phyloP scores from a whole-genome alignment of 2,113 vertebrate genomes.

The Alouatta palliata region DNA sequence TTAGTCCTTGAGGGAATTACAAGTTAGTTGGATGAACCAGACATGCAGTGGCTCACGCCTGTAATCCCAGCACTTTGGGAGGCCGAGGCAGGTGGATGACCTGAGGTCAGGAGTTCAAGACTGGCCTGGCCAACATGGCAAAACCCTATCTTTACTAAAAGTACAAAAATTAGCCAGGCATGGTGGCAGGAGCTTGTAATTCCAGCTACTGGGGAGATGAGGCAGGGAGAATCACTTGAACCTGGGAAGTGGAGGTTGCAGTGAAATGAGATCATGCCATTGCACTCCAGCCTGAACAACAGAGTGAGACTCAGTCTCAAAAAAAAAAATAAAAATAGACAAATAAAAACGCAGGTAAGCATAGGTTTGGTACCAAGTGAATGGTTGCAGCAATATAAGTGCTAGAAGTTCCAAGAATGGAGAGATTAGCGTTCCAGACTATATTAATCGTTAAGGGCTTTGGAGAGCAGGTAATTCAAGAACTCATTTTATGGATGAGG shows the following conservation, averaged over 20 bases:
- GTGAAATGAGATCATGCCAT: rapidly evolving
- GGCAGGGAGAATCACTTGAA: too few relatives aligned
- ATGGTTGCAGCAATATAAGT: neutral
- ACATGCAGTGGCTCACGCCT: neutral
- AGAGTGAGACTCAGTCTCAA: too few relatives aligned
- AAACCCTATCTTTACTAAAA: too few relatives aligned
- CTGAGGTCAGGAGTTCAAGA: too few relatives aligned
- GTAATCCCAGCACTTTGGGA: too few relatives aligned
- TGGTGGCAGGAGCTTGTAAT: too few relatives aligned
- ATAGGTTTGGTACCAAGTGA: neutral
- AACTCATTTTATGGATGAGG: neutral
- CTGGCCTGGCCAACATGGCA: too few relatives aligned
- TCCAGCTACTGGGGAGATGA: too few relatives aligned
- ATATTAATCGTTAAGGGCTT: neutral
- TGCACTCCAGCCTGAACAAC: too few relatives aligned
- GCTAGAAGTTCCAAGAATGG: neutral
- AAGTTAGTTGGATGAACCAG: neutral
- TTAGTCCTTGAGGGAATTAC: neutral
- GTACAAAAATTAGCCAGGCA: too few relatives aligned
- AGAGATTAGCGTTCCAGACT: neutral
- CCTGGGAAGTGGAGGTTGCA: too few relatives aligned
- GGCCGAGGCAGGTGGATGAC: too few relatives aligned
- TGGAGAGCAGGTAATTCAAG: neutral
- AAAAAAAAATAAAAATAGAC: neutral
- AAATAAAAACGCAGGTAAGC: neutral